phyloP scores from a whole-genome alignment of 2,113 vertebrate genomes.

The Vulpes vulpes region DNA sequence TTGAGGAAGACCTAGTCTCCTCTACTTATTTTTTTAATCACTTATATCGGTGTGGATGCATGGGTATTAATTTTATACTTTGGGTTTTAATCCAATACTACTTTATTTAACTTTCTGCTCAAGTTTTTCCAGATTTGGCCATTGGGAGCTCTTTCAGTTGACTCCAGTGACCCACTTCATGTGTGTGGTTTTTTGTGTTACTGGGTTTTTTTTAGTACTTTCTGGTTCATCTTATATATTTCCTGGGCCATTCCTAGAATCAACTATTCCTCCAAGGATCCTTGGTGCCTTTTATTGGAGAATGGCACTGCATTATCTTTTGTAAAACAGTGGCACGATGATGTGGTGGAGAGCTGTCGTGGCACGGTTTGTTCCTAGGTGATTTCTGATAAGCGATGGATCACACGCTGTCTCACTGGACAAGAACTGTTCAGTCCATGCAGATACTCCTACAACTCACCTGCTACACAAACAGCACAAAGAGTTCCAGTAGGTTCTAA shows the following conservation, averaged over 20 bases:
- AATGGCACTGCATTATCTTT: neutral
- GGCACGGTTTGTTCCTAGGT: neutral
- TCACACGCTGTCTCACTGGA: neutral
- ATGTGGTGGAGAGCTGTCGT: neutral
- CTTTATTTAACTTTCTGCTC: neutral
- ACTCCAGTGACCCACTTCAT: neutral
- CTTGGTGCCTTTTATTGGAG: neutral
- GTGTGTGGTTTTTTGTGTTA: neutral
- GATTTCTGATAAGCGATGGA: constrained; percentile 12
- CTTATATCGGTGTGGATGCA: neutral
- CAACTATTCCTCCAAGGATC: neutral
- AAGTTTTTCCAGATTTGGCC: neutral
- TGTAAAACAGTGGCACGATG: neutral
- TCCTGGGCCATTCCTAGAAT: neutral
- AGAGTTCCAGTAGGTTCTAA: neutral
- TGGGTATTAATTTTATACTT: neutral
- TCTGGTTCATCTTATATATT: neutral
- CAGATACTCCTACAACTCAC: neutral
- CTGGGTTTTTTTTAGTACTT: neutral
- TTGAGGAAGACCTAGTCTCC: neutral
- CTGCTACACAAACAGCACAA: neutral
- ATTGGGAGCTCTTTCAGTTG: neutral
- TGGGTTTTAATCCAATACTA: neutral
- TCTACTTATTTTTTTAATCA: neutral
- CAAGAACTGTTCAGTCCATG: neutral